These are phyloP conservation scores for Agonopterix alstromeriana DNA, from an alignment of 2,888 invertebrate genomes.

Conservation along the genomic window DNA sequence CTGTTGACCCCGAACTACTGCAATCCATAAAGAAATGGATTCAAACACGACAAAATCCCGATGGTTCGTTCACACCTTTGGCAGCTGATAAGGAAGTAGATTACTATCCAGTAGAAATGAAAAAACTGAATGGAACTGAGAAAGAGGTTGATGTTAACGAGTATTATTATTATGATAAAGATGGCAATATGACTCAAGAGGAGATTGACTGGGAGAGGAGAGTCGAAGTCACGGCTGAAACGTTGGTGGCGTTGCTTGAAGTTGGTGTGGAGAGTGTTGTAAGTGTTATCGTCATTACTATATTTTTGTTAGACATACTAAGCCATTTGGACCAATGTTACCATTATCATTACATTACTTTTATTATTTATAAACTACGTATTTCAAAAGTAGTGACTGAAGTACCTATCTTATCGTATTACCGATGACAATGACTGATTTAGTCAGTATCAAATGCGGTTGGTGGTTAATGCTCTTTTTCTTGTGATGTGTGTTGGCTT, in stretches of 20 bases:
- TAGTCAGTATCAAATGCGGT: no score
- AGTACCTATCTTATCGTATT: no score
- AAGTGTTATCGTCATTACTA: background rate
- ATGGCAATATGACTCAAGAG: slow-evolving; percentile 68
- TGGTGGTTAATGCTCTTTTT: no score
- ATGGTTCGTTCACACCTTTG: slow-evolving; percentile 78
- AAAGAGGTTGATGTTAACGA: slow-evolving; percentile 60
- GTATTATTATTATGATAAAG: slow-evolving; percentile 68
- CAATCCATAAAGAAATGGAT: slow-evolving; percentile 79
- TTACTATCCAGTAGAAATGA: slow-evolving; percentile 61
- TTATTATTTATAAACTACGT: no score
- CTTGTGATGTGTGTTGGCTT: no score
- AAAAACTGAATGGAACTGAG: slow-evolving; percentile 45
- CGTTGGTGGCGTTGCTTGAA: slow-evolving; percentile 77
- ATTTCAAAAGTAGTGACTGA: no score
- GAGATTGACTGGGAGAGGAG: slow-evolving; percentile 71
- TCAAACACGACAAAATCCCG: slow-evolving; percentile 74
- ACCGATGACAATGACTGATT: no score
- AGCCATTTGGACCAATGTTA: no score
- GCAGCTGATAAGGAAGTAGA: slow-evolving; percentile 76
- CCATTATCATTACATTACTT: no score
- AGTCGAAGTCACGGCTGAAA: slow-evolving; percentile 79
- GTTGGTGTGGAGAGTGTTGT: slow-evolving; percentile 78
- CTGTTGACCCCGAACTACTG: slow-evolving; percentile 78
- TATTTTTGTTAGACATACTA: no score